Percentiles rank a stretch among this genome's conserved stretches.
These are phyloP conservation scores for Drosophila paramelanica DNA, from an alignment of 2,888 invertebrate genomes.

Conservation along the genomic window DNA sequence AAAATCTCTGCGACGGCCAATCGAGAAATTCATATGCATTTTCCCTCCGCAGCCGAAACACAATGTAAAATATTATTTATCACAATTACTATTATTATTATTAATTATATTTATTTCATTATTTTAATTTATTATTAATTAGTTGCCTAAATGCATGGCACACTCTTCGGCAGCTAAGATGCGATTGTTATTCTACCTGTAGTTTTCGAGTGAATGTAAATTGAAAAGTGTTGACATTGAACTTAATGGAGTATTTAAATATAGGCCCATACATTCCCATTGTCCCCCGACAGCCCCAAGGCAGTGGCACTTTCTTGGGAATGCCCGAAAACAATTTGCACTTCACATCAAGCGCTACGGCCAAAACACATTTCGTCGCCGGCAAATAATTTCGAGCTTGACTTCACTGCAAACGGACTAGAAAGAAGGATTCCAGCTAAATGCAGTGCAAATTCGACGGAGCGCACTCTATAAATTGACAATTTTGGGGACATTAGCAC, in stretches of 20 bases:
- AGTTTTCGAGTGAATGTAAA: too few species aligned
- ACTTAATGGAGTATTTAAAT: constrained; percentile 24
- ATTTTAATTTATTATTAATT: too few species aligned
- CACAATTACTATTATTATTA: too few species aligned
- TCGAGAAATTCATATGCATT: too few species aligned
- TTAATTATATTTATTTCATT: too few species aligned
- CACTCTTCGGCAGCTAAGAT: too few species aligned
- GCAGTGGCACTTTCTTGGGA: constrained; percentile 28
- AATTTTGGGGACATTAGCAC: constrained; percentile 67
- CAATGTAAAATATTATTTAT: too few species aligned
- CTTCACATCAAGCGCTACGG: constrained; percentile 49
- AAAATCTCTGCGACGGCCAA: too few species aligned
- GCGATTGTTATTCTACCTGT: too few species aligned
- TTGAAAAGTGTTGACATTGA: constrained; percentile 35
- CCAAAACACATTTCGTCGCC: constrained; percentile 31
- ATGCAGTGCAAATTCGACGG: constrained; percentile 19
- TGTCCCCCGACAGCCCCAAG: neutral
- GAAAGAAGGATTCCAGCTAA: constrained; percentile 64
- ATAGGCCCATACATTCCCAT: neutral
- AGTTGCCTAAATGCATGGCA: too few species aligned
- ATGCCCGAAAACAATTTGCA: constrained; percentile 52
- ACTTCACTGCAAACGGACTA: constrained; percentile 64
- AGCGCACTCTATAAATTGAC: constrained; percentile 55
- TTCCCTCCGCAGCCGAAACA: too few species aligned
- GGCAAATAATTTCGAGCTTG: constrained; percentile 70